Conservation (phyloP, 2,888 invertebrate genomes). For the Melikaiella ostensackeni region DNA sequence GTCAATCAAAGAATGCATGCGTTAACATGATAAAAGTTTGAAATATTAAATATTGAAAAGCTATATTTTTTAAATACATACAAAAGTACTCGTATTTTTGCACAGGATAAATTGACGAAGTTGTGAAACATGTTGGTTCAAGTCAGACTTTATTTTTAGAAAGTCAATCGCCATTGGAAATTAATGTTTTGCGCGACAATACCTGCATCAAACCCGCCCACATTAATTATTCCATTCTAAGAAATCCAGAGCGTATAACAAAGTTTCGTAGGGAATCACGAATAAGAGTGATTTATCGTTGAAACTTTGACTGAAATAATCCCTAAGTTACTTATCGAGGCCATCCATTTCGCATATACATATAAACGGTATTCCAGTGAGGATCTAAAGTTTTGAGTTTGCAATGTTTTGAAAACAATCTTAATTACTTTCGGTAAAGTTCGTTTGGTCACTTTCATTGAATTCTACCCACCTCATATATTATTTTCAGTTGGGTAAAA, state of each 20-base stretch:
- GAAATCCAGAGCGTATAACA: conserved; percentile 22
- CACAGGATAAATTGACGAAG: no score
- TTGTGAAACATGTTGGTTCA: not conserved
- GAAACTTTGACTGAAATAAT: conserved; percentile 37
- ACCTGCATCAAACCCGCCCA: not conserved
- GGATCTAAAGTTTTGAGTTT: conserved; percentile 20
- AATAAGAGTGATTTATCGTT: conserved; percentile 31
- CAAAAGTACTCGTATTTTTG: no score
- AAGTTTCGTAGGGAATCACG: conserved; percentile 23
- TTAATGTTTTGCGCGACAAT: conserved; percentile 15
- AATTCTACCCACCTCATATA: not conserved
- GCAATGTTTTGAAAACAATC: conserved; percentile 31
- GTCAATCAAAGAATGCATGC: no score
- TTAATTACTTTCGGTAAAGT: conserved; percentile 22
- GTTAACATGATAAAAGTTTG: no score
- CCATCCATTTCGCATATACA: conserved; percentile 21
- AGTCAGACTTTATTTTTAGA: not conserved
- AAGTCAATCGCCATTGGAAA: not conserved
- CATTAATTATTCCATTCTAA: conserved; percentile 39
- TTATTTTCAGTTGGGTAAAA: not conserved
- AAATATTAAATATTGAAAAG: no score
- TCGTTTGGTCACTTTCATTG: not conserved
- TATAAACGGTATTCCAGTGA: conserved; percentile 19
- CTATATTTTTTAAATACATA: no score
- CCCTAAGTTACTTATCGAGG: conserved; percentile 37